A percentile compares a stretch with the other conserved stretches of the same genome.
phyloP scores from a whole-genome alignment of 2,797 vertebrate genomes.

The Allobates femoralis region DNA sequence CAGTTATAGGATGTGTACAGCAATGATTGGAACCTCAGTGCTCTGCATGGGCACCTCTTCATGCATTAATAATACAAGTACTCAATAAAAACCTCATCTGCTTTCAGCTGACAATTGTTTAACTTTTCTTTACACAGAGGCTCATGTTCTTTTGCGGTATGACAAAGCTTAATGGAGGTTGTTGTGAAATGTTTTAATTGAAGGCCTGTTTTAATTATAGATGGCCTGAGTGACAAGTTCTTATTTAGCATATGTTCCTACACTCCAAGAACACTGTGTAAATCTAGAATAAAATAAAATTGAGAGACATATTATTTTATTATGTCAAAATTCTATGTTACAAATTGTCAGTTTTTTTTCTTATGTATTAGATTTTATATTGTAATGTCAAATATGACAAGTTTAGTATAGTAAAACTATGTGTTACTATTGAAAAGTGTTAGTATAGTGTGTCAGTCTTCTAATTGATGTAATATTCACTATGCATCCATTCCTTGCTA shows the following conservation, averaged over 20 bases:
- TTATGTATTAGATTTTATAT: background rate
- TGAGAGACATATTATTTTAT: constrained; percentile 45
- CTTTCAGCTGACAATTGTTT: constrained; percentile 70
- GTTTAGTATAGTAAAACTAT: background rate
- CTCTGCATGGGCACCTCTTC: constrained; percentile 67
- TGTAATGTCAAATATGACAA: background rate
- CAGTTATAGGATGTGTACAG: constrained; percentile 67
- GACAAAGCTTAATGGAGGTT: constrained; percentile 66
- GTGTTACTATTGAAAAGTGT: background rate
- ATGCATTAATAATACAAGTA: constrained; percentile 70
- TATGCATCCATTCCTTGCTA: no score
- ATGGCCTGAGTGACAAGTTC: constrained; percentile 63
- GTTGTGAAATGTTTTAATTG: constrained; percentile 68
- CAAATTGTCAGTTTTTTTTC: background rate
- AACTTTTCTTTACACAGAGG: constrained; percentile 69
- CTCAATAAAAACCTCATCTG: constrained; percentile 69
- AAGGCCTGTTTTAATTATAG: constrained; percentile 69
- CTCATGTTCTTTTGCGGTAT: constrained; percentile 67
- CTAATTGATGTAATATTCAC: background rate
- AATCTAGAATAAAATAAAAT: constrained; percentile 61
- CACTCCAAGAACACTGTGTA: constrained; percentile 66
- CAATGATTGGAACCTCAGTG: constrained; percentile 64
- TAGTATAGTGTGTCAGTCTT: background rate
- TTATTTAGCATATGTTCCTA: constrained; percentile 68
- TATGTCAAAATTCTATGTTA: constrained; percentile 16